Percentiles rank a stretch among this genome's conserved stretches.
phyloP scores from a whole-genome alignment of 2,888 invertebrate genomes.

The Drosophila cyrtoloma region DNA sequence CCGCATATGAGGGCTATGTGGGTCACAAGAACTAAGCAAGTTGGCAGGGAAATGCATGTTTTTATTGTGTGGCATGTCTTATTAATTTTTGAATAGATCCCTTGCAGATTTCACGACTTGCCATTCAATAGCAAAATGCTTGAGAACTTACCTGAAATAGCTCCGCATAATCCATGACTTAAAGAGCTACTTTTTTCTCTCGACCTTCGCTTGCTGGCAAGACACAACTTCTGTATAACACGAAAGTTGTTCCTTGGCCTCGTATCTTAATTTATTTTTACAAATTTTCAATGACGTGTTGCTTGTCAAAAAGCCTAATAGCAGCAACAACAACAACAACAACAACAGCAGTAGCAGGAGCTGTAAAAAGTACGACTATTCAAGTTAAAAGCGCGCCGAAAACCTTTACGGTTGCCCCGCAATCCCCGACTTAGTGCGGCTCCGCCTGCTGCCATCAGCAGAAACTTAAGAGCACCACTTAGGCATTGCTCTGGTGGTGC shows the following conservation, averaged over 20 bases:
- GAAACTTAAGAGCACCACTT: conserved; percentile 77
- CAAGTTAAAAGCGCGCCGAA: conserved; percentile 66
- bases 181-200: not conserved
- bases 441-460: conserved; percentile 73
- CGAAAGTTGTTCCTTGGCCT: conserved; percentile 3
- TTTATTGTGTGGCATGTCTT: conserved; percentile 9
- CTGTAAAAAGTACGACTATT: conserved; percentile 45
- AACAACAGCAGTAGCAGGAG: conserved; percentile 7
- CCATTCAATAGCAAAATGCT: not conserved
- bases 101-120: conserved; percentile 3
- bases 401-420: conserved; percentile 48
- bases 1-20: conserved; percentile 46
- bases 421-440: not conserved
- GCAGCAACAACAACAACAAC: conserved; percentile 19
- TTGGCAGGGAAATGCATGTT: conserved; percentile 8
- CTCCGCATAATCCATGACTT: not conserved
- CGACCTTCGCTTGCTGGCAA: conserved; percentile 40
- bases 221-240: conserved; percentile 16
- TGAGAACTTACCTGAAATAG: conserved; percentile 12
- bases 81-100: conserved; percentile 33
- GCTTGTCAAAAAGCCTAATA: conserved; percentile 54
- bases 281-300: conserved; percentile 60
- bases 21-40: conserved; percentile 36
- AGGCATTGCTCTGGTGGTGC: conserved; percentile 20
- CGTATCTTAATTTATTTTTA: conserved; percentile 5